A percentile compares a stretch with the other conserved stretches of the same genome.
Evolutionary conservation across 2,113 vertebrate genomes (phyloP).

Genomic region (Thamnophis sirtalis): DNA sequence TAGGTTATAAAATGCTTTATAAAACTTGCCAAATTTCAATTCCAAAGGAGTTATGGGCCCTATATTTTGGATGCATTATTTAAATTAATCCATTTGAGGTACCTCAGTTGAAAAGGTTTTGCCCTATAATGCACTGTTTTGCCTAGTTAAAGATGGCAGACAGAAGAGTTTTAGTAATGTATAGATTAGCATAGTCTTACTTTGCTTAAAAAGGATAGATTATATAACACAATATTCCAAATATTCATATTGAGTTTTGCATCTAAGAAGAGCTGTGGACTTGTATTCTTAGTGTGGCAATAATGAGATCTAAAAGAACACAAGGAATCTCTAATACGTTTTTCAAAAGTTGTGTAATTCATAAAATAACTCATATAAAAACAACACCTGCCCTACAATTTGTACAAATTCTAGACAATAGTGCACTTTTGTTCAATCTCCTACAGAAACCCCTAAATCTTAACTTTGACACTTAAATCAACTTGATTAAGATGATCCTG

Average conservation of each 20-base stretch:
- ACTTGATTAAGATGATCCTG: not conserved
- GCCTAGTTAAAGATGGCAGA: not conserved
- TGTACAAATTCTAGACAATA: slow-evolving; percentile 18
- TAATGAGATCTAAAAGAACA: not conserved
- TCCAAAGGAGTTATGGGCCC: not conserved
- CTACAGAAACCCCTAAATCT: not conserved
- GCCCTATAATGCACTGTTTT: not conserved
- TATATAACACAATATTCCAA: not conserved
- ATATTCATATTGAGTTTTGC: not conserved
- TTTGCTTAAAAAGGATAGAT: not conserved
- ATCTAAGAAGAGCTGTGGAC: not conserved
- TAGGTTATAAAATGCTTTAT: not conserved
- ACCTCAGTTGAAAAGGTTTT: not conserved
- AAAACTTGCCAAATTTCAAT: not conserved
- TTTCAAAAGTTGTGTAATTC: not conserved
- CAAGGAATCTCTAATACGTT: not conserved
- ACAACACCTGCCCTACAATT: slow-evolving; percentile 22
- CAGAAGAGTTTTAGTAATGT: not conserved
- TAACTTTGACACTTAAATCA: not conserved
- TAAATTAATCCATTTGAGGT: not conserved
- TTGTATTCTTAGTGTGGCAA: not conserved
- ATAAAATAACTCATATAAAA: not conserved
- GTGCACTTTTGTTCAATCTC: not conserved
- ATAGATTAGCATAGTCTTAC: not conserved
- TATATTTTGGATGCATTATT: not conserved